Base-by-base conservation (phyloP, 1,140 invertebrate species). In the Druon quercuslanigerum region DNA sequence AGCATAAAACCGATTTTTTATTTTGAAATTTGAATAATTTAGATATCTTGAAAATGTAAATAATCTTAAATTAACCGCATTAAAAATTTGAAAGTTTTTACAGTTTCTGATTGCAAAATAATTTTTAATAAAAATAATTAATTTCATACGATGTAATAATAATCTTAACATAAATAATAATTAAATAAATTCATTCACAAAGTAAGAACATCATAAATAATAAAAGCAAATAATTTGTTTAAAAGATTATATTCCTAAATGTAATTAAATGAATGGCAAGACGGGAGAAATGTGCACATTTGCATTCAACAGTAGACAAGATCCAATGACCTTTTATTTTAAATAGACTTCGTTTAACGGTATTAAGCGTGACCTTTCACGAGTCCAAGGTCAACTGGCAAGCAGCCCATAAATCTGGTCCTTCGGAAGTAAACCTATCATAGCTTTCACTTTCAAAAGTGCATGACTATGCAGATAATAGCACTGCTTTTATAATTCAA, bases 341-440 rank as follows among this genome's bases (percentile, higher is more conserved):
- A 60, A 40, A 73, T 54, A 60, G 52, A 73, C 19, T 60, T 60
- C 57, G 20, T 60, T 60, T 33, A 60, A 60, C 57, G 25, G 72
- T 17, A 57, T 74, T 71, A 74, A 73, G 71, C 72, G 14, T 73
- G 76, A 50, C 74, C 57, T 79, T 75, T 51, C 56, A 72, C 57
- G 60, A 72, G 46, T 82, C 79, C 81, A 82, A 79, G 84, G 82
- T 77, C 75, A 72, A 46, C 66, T 66, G 60, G 74, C 75, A 57
- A 71, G 25, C 33, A 70, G 70, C 77, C 71, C 73, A 52, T 20
- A 79, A 84, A 77, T 46, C 19, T 50, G 78, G 76, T 81, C 76
- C 46, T 79, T 73, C 46, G 20, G 60, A 80, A 60, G 56, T 75
- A 83, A 81, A 79, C 70, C 54, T 51, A 56, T 66, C 5, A 51